Evolutionary conservation across 2,113 vertebrate genomes (phyloP).

Genomic region (Tinamus guttatus): DNA sequence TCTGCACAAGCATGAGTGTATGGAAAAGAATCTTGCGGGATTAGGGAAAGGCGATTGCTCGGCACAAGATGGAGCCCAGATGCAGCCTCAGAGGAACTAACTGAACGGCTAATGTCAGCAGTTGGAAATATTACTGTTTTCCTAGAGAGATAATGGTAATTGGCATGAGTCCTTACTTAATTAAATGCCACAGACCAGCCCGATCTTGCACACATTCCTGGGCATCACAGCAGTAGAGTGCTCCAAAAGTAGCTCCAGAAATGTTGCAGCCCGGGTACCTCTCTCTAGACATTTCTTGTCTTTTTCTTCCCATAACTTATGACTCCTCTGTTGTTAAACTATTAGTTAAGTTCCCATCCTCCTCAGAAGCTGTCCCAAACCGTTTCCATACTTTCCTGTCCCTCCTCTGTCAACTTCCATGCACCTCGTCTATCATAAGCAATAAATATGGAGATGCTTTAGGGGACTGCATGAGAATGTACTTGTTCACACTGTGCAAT

Average conservation of each 20-base stretch:
- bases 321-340: not conserved
- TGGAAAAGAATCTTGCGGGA: not conserved
- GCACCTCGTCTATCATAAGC: not conserved
- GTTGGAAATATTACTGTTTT: not conserved
- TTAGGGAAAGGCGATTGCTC: not conserved
- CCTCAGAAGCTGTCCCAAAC: not conserved
- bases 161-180: not conserved
- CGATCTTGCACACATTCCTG: not conserved
- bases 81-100: not conserved
- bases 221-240: accelerated
- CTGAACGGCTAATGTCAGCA: not conserved
- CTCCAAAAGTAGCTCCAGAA: not conserved
- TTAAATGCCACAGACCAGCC: not conserved
- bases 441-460: not conserved
- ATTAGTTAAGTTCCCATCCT: not conserved
- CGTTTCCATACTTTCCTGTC: not conserved
- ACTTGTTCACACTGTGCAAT: not conserved
- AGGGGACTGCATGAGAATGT: not conserved
- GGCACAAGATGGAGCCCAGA: not conserved
- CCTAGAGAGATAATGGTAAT: not conserved
- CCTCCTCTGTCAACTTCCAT: not conserved
- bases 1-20: not conserved
- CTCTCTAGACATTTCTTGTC: not conserved
- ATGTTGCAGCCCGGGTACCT: not conserved
- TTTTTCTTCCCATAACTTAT: not conserved